Evolutionary conservation across 2,797 vertebrate species (phyloP), one percentile per base, ranked within the genome.

Genomic region (Catamblyrhynchus diadema): DNA sequence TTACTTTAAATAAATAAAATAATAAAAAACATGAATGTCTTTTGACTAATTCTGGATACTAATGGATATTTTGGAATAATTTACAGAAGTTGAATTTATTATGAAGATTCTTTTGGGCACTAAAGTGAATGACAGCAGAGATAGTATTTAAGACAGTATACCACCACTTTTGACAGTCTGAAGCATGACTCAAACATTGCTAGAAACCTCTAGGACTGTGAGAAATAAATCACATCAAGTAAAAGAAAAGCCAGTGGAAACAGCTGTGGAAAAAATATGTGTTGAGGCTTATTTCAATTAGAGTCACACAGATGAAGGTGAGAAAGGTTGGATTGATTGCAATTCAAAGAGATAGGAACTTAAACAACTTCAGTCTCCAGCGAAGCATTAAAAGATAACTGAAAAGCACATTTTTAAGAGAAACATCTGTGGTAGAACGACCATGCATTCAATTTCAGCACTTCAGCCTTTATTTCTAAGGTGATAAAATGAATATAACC

Each of bases 211-310:
- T 56, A 86, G 61, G 30, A 80, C 39, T 60, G 32, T 39, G 33
- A 93, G 66, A 87, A 85, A 86, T 87, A 94, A 94, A 95, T 73
- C 3, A 18, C 72, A 56, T 64, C 69, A 73, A 90, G 65, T 67
- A 73, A 35, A 87, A 51, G 19, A 65, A 61, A 94, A 25, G 8
- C 3, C 24, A 27, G 2, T 2, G 7, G 12, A 86, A 90, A 11
- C 11, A 84, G 37, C 59, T 59, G 27, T 27, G 80, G 19, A 45
- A 66, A 14, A 11, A 81, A 83, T 66, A 45, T 50, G 4, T 74
- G 77, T 24, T 32, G 51, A 22, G 6, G 10, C 2, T 74, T 81
- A 54, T 81, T 94, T 96, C 56, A 70, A 28, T n/a, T 74, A 88
- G 42, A 80, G 48, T 86, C 53, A 33, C 33, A 27, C 18, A 61